Evolutionary conservation across 2,797 vertebrate species (phyloP), one percentile per base, ranked within the genome.

Genomic region (Chaetophractus vellerosus): DNA sequence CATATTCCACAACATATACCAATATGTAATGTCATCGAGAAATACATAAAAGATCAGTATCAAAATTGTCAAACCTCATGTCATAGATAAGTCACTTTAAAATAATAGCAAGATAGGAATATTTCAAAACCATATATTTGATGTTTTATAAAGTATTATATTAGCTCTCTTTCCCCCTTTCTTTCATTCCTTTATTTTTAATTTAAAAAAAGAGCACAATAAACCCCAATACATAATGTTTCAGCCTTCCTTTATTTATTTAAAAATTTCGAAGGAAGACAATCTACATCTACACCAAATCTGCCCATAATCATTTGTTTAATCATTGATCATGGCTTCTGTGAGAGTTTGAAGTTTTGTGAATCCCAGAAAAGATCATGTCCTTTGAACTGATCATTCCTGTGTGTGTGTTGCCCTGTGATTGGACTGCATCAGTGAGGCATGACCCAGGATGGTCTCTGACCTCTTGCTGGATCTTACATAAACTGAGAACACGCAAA

Each of bases 11-110:
- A 95, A 91, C 16, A 68, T 23, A 88, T 83, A 94, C 72, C 90
- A 96, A 90, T 38, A 78, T 0, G 0, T 0, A 97, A 97, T 41
- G 64, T n/a, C 48, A 5, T 6, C 89, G 41, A 94, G 95, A 91
- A 88, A 59, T 12, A 88, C 55, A 36, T 94, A 91, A 94, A 80
- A 23, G 3, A 33, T 94, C 59, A 88, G 10, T 31, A 83, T 90
- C 38, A 74, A 85, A 96, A 97, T 36, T 66, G 11, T 82, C 79
- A 96, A 96, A 95, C 4, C 10, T 75, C 61, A 31, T 96, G 74
- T 79, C 78, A 88, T 26, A 90, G 2, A 18, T 52, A 45, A 93
- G 64, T 95, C 64, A 94, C 68, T 87, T 83, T 24, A 36, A 90
- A 72, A 81, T 74, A 61, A 24, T 5, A 95, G 16, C 69, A 21